These are phyloP conservation scores for Melanostigma gelatinosum DNA, from an alignment of 2,113 vertebrate genomes.

Conservation along the genomic window DNA sequence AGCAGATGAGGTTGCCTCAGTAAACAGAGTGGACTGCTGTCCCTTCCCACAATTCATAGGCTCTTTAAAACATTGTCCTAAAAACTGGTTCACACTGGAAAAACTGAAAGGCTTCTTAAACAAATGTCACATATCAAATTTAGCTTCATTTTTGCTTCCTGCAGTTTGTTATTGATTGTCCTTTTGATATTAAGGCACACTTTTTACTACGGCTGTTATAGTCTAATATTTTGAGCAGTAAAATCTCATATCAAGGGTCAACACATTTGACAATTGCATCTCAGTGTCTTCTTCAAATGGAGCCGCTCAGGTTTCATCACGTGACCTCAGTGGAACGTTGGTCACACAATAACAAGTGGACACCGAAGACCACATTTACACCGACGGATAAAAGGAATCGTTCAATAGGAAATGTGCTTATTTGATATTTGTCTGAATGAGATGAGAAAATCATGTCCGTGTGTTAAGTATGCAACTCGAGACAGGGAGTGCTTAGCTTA, in stretches of 20 bases:
- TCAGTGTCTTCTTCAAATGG: not conserved
- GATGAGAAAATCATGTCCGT: not conserved
- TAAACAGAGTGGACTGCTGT: constrained; percentile 52
- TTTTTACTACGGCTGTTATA: not conserved
- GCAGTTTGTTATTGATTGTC: not conserved
- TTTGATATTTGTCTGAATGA: not conserved
- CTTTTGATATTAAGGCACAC: not conserved
- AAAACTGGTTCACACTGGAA: not conserved
- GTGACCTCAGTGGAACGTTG: not conserved
- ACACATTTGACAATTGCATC: not conserved
- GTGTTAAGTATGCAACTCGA: not conserved
- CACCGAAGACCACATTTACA: not conserved
- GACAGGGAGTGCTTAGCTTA: not conserved
- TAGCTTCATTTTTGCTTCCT: not conserved
- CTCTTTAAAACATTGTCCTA: constrained; percentile 20
- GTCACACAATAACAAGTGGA: constrained; percentile 1
- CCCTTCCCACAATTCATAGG: constrained; percentile 26
- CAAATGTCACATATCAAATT: not conserved
- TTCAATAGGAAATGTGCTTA: not conserved
- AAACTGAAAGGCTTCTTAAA: not conserved
- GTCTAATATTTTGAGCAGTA: not conserved
- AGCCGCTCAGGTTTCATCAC: not conserved
- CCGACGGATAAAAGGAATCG: not conserved
- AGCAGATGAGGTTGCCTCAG: constrained; percentile 64
- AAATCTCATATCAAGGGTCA: not conserved